Conservation (phyloP, 2,888 invertebrate species). For the Pristionchus japonicus region DNA sequence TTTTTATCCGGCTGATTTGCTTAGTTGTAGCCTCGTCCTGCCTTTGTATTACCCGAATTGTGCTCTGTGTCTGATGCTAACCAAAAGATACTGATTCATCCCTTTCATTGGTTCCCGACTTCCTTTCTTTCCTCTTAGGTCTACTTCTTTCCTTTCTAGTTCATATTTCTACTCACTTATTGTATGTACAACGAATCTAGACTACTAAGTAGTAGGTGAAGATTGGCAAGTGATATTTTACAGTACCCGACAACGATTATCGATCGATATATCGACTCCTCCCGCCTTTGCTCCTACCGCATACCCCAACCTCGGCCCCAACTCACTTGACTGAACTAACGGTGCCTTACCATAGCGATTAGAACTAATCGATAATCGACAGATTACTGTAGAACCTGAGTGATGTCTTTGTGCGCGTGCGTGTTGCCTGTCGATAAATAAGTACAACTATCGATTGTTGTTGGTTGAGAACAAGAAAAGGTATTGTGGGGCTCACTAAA, state of each 20-base stretch:
- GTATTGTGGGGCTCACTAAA: too few species aligned
- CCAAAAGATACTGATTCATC: neutral
- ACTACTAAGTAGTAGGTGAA: neutral
- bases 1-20: neutral
- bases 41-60: neutral
- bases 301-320: neutral
- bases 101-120: neutral
- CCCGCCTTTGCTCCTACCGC: conserved; percentile 16
- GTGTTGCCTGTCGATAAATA: neutral
- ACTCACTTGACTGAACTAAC: conserved; percentile 17
- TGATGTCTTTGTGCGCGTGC: neutral
- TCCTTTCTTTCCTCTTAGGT: neutral
- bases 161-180: neutral
- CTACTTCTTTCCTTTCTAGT: neutral
- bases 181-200: conserved; percentile 28
- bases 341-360: conserved; percentile 18
- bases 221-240: neutral
- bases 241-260: neutral
- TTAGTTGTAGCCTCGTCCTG: neutral
- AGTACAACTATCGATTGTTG: too few species aligned
- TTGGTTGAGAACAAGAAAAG: too few species aligned
- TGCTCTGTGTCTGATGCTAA: conserved; percentile 19
- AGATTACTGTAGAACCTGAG: conserved; percentile 12
- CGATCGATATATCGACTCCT: conserved; percentile 21
- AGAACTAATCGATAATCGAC: conserved; percentile 4